These are phyloP conservation scores for Latheticus oryzae DNA, from an alignment of 2,888 invertebrate genomes.

Conservation along the genomic window DNA sequence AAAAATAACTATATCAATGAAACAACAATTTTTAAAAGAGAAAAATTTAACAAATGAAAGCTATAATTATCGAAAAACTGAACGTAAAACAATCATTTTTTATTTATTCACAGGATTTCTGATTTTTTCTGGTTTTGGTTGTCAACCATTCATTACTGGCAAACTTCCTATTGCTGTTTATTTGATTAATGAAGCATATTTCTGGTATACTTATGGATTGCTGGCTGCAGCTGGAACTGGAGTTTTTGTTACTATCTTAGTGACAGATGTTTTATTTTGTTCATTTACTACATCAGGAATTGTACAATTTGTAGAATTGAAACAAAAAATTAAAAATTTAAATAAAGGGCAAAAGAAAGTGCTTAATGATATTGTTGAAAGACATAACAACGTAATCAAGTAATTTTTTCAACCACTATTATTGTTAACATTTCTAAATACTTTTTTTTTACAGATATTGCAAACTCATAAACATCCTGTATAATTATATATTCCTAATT, in stretches of 20 bases:
- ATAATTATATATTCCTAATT: neutral
- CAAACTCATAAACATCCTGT: neutral
- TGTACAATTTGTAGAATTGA: neutral
- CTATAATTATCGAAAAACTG: neutral
- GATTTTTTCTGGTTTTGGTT: conserved; percentile 1
- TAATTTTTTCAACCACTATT: neutral
- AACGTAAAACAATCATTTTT: neutral
- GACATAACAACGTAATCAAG: neutral
- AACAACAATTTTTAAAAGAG: neutral
- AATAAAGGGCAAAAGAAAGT: neutral
- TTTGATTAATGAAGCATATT: neutral
- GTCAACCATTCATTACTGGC: conserved; percentile 4
- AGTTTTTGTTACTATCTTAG: neutral
- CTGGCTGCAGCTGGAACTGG: neutral
- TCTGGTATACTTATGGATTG: neutral
- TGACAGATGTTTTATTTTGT: conserved; percentile 3
- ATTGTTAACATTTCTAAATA: neutral
- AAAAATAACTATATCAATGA: neutral
- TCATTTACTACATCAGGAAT: neutral
- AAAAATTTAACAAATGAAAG: neutral
- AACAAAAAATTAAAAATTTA: neutral
- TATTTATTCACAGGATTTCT: neutral
- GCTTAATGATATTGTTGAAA: neutral
- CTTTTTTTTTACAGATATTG: conserved; percentile 1
- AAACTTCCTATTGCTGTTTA: conserved; percentile 1